A percentile compares a stretch with the other conserved stretches of the same genome.
Evolutionary conservation across 2,888 invertebrate genomes (phyloP).

Genomic region (Agrotis puta): DNA sequence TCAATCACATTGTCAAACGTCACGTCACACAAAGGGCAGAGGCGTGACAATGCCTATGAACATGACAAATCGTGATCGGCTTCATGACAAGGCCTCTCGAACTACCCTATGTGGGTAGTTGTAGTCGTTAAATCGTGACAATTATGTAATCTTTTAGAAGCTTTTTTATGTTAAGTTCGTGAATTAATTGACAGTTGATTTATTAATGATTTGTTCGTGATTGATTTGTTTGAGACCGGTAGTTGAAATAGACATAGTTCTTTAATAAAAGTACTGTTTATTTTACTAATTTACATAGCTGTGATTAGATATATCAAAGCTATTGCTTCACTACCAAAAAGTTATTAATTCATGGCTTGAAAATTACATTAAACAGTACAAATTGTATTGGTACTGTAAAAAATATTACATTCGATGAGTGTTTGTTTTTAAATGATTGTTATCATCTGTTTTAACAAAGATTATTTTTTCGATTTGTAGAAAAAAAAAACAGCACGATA

Average conservation of each 20-base stretch:
- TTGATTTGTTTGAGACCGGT: slow-evolving; percentile 15
- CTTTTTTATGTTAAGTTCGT: slow-evolving; percentile 41
- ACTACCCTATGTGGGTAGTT: too few relatives aligned
- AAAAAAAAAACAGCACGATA: not conserved
- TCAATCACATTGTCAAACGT: slow-evolving; percentile 61
- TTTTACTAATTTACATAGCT: not conserved
- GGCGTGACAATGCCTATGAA: slow-evolving; percentile 60
- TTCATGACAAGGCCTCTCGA: slow-evolving; percentile 55
- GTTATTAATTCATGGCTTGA: too few relatives aligned
- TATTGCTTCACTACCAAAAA: too few relatives aligned
- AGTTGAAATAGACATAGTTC: not conserved
- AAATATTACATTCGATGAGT: not conserved
- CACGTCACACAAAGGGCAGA: slow-evolving; percentile 56
- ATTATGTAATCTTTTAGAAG: slow-evolving; percentile 40
- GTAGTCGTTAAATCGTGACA: slow-evolving; percentile 50
- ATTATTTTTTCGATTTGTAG: not conserved
- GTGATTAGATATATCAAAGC: not conserved
- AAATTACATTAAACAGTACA: not conserved
- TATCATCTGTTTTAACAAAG: not conserved
- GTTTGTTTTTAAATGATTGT: not conserved
- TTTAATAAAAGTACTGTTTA: not conserved
- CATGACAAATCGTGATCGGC: slow-evolving; percentile 65
- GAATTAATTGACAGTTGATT: slow-evolving; percentile 43
- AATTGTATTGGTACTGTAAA: slow-evolving; percentile 1
- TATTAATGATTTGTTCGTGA: slow-evolving; percentile 12